Percentiles rank a stretch among this genome's conserved stretches.
Conservation (phyloP, 2,113 vertebrate species). For the Limnothrissa miodon region DNA sequence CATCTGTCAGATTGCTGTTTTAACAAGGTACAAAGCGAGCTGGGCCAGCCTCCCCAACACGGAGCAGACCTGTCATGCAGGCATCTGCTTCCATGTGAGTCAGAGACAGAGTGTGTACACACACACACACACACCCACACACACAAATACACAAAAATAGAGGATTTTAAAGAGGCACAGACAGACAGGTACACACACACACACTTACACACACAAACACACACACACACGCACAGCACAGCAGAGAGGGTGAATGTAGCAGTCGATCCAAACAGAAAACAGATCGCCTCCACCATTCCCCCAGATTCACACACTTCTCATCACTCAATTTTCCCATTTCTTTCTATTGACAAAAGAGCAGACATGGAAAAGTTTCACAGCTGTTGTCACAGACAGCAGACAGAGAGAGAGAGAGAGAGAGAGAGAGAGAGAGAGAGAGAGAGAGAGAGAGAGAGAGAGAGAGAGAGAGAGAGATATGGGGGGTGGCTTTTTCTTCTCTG, state of each 20-base stretch:
- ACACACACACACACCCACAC: slow-evolving; percentile 5
- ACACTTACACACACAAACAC: not conserved
- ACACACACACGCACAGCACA: slow-evolving; percentile 30
- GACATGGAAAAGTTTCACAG: slow-evolving; percentile 40
- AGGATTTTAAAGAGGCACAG: not conserved
- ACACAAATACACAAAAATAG: not conserved
- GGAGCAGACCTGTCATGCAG: slow-evolving; percentile 54
- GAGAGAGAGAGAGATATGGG: not conserved
- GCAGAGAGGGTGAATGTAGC: slow-evolving; percentile 48
- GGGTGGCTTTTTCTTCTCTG: not conserved
- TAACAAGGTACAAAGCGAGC: slow-evolving; percentile 59
- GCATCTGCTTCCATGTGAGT: slow-evolving; percentile 39
- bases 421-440: slow-evolving; percentile 16
- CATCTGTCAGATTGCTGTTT: slow-evolving; percentile 63
- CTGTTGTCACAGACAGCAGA: slow-evolving; percentile 31
- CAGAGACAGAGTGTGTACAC: slow-evolving; percentile 23
- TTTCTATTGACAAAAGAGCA: slow-evolving; percentile 48
- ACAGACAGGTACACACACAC: not conserved
- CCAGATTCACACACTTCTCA: slow-evolving; percentile 48
- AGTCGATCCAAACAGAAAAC: slow-evolving; percentile 38
- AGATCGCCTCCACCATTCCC: slow-evolving; percentile 49
- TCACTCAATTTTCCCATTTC: slow-evolving; percentile 49
- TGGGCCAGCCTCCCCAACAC: slow-evolving; percentile 46
- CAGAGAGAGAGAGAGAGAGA: too few species aligned
- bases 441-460: not conserved